Evolutionary conservation across 2,888 invertebrate species (phyloP), one percentile per base, ranked within the genome.

Genomic region (Hydroisotoma schaefferi): DNA sequence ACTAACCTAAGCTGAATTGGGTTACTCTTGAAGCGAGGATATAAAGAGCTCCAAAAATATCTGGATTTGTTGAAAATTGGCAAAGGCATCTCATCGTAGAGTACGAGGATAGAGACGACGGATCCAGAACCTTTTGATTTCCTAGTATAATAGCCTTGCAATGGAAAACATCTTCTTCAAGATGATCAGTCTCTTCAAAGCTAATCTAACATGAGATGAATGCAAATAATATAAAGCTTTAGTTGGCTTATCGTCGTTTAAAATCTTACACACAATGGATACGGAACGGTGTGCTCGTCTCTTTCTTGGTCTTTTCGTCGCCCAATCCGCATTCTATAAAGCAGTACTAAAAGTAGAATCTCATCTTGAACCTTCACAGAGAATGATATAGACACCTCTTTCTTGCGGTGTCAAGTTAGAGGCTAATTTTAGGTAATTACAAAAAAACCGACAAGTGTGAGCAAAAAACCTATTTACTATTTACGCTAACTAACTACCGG

Each of bases 51-150:
- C 65, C 65, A 65, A 65, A 62, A 65, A 65, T 65, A 65, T 62
- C 62, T 59, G 48, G 56, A 47, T 65, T 62, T 65, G 61, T 65
- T n/a, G 57, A 65, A 65, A 65, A 59, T 65, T 65, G 65, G 65
- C 65, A 65, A 61, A 53, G 56, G 28, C 57, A 54, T 37, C 27
- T 49, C 26, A 49, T 49, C 20, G 6, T 43, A 12, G 4, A 26
- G 28, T 25, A 49, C 26, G 22, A 33, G 15, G 8, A 10, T 33
- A 33, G 33, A 15, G 40, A 5, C 15, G 40, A 40, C 40, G n/a
- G 5, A 15, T 40, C 40, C 20, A 15, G 40, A 40, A 20, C 40
- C 15, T 40, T 40, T 40, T 40, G 20, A 40, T 40, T 40, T 20
- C 20, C 15, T 40, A n/a, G n/a, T n/a, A n/a, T n/a, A n/a, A n/a